Base-by-base conservation (phyloP, 2,888 invertebrate genomes). In the Gymnocheta viridis region DNA sequence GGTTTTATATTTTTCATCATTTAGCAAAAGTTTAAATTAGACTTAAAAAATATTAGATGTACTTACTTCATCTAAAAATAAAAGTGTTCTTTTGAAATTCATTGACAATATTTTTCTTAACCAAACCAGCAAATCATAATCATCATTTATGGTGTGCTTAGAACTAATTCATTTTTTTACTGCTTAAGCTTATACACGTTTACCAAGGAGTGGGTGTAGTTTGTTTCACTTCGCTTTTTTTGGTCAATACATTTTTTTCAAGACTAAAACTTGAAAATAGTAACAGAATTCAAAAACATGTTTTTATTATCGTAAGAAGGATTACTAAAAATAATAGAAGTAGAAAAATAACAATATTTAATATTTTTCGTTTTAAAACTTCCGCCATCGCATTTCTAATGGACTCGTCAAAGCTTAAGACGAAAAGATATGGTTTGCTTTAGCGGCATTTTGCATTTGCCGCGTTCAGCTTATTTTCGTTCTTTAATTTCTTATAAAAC, bases 321-420 rank as follows among this genome's bases (percentile, higher is more conserved):
- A 64, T 17, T n/a, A 49, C 22, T 54, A 12, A 38, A 17, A 49
- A 14, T 7, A 4, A 2, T 35, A 54, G 9, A 17, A 69, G 12
- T 35, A 17, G 19, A 24, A 51, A 35, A 29, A 22, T 19, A 47
- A 24, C 19, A n/a, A n/a, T n/a, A n/a, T n/a, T 47, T 47, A 14
- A 58, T 24, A 22, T 29, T 12, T 41, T 66, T 38, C 49, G n/a
- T 66, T 54, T 44, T 44, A 7, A 77, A 69, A 66, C 47, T 32
- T 51, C 22, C 64, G 51, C 44, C 76, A 58, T 60, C 58, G 49
- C 14, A 29, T 14, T 51, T 19, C 41, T 69, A 60, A 77, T 77
- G 49, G 69, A 60, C 49, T 60, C 27, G 49, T 69, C 51, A 64
- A 54, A 64, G n/a, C 22, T 44, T 19, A 56, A 56, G 27, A 27